A percentile compares a stretch with the other conserved stretches of the same genome.
phyloP scores from a whole-genome alignment of 2,888 invertebrate species.

The Cecidostiba fungosa region DNA sequence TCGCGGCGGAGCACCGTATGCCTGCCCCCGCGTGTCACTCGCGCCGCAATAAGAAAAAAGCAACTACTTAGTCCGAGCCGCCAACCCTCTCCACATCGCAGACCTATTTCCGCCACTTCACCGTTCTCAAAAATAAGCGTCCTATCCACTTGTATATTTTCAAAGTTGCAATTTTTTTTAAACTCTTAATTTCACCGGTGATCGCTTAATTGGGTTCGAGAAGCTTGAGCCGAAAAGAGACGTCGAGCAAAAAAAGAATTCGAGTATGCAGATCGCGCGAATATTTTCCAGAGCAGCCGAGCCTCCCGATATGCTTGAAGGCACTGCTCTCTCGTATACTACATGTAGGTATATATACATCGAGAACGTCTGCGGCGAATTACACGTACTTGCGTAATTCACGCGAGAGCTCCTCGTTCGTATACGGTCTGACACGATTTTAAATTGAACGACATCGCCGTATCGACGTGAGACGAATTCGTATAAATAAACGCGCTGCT shows the following conservation, averaged over 20 bases:
- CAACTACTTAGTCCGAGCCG: neutral
- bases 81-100: neutral
- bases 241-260: neutral
- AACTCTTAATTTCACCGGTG: too few relatives aligned
- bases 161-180: too few relatives aligned
- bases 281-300: neutral
- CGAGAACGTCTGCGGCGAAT: conserved; percentile 45
- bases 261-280: conserved; percentile 15
- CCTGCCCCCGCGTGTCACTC: conserved; percentile 67
- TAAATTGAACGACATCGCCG: conserved; percentile 71
- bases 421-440: conserved; percentile 73
- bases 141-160: too few relatives aligned
- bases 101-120: neutral
- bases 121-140: too few relatives aligned
- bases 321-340: neutral
- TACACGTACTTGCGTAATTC: conserved; percentile 56
- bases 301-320: neutral
- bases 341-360: neutral
- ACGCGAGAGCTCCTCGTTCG: conserved; percentile 68
- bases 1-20: conserved; percentile 51
- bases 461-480: conserved; percentile 62
- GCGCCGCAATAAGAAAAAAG: conserved; percentile 65
- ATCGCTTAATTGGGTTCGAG: neutral
- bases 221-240: neutral
- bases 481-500: conserved; percentile 41